A percentile compares a stretch with the other conserved stretches of the same genome.
These are phyloP conservation scores for Blastobasis adustella DNA, from an alignment of 2,888 invertebrate genomes.

Conservation along the genomic window DNA sequence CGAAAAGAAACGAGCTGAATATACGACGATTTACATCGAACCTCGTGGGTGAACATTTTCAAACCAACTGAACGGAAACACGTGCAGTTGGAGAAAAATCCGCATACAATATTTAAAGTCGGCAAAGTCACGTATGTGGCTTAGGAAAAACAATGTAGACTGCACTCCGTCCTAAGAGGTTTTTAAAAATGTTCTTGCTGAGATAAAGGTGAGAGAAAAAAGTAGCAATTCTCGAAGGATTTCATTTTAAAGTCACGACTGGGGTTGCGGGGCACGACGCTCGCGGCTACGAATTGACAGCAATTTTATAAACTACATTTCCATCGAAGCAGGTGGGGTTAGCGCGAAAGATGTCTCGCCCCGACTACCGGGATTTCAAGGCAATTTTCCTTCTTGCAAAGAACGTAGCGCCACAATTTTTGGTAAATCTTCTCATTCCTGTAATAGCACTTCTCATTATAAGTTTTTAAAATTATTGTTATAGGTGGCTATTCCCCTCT, in stretches of 20 bases:
- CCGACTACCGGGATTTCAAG: no score
- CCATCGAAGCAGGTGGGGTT: constrained; percentile 4
- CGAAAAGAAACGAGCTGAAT: no score
- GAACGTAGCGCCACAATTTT: no score
- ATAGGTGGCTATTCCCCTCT: no score
- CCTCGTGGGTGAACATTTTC: neutral
- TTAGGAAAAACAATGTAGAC: neutral
- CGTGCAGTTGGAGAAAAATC: neutral
- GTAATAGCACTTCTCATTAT: no score
- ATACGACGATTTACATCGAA: no score
- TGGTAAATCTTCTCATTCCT: no score
- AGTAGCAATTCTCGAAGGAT: neutral
- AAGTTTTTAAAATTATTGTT: no score
- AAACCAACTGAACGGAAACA: neutral
- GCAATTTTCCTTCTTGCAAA: no score
- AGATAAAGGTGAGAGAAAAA: neutral
- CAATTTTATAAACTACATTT: neutral
- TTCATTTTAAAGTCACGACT: neutral
- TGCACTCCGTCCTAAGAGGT: constrained; percentile 1
- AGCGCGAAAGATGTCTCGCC: constrained; percentile 21
- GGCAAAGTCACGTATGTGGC: neutral
- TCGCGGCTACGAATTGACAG: neutral
- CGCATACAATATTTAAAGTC: neutral
- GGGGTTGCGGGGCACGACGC: neutral
- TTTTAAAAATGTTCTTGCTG: constrained; percentile 2